Conservation (phyloP, 2,113 vertebrate species). For the Neofelis nebulosa region DNA sequence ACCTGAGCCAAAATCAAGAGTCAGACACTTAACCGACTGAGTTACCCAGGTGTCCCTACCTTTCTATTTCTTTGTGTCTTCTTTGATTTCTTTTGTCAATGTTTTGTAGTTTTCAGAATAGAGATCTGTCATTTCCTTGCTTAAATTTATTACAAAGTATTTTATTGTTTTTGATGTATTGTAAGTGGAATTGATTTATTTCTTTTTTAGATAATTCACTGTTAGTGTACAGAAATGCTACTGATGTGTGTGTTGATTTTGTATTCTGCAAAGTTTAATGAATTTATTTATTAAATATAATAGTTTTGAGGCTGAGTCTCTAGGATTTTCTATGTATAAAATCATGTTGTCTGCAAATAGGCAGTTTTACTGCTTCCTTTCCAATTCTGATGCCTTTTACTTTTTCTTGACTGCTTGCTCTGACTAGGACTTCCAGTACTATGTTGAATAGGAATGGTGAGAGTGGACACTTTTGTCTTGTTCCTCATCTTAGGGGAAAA, state of each 20-base stretch:
- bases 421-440: neutral
- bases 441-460: neutral
- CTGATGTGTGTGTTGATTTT: neutral
- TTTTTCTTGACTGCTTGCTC: neutral
- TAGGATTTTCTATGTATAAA: neutral
- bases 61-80: neutral
- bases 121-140: neutral
- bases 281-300: neutral
- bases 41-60: neutral
- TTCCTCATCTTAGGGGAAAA: neutral
- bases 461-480: neutral
- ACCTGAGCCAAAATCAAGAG: too few relatives aligned
- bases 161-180: neutral
- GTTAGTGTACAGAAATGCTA: neutral
- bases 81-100: neutral
- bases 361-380: neutral
- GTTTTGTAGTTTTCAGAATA: neutral
- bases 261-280: neutral
- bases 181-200: neutral
- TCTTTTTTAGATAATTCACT: neutral
- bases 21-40: too few relatives aligned
- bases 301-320: neutral
- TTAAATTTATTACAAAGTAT: neutral
- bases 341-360: neutral
- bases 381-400: neutral